Base-by-base conservation (phyloP, 2,113 vertebrate genomes). In the Sylvia atricapilla region DNA sequence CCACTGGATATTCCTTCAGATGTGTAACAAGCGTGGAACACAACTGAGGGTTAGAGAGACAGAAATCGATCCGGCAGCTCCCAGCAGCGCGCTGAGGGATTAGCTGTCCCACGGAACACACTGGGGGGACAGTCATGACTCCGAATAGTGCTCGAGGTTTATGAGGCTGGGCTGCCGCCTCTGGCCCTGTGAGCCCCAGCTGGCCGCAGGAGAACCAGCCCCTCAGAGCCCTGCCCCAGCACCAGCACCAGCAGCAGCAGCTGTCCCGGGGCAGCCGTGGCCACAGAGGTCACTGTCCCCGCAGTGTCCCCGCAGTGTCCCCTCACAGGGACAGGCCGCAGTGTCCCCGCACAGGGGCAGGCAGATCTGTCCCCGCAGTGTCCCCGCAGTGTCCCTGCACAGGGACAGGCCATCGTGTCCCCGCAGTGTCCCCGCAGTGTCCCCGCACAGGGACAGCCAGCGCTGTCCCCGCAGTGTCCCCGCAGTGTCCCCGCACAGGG, bases 41-140 rank as follows among this genome's bases (percentile, higher is more conserved):
- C 98, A 97, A 97, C 87, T 47, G 97, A 98, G 98, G 97, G 98
- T 98, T 98, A 98, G 97, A 98, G 96, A 98, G 98, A 98, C 97
- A 98, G 98, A 98, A 98, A 98, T 98, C 98, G 98, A 98, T 98
- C 98, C 83, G 8, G 89, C 96, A 94, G 98, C 97, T 98, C 98
- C 97, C 97, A 97, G 97, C 84, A 98, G 97, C 98, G 97, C 90
- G 60, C 98, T 84, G 98, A 97, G 98, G 98, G 98, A 98, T 98
- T 98, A 98, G 97, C 82, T 95, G 84, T 98, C 98, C 98, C 98
- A 96, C 83, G 91, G 97, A 98, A 97, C 97, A 96, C 37, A 37
- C 44, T 97, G 94, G 96, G 85, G 97, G 95, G 91, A 94, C 97
- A 98, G 97, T 96, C 98, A 98, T 98, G 98, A 98, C 98, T 98